Percentiles rank a stretch among this genome's conserved stretches.
Evolutionary conservation across 2,888 invertebrate species (phyloP).

Genomic region (Anarsia innoxiella): DNA sequence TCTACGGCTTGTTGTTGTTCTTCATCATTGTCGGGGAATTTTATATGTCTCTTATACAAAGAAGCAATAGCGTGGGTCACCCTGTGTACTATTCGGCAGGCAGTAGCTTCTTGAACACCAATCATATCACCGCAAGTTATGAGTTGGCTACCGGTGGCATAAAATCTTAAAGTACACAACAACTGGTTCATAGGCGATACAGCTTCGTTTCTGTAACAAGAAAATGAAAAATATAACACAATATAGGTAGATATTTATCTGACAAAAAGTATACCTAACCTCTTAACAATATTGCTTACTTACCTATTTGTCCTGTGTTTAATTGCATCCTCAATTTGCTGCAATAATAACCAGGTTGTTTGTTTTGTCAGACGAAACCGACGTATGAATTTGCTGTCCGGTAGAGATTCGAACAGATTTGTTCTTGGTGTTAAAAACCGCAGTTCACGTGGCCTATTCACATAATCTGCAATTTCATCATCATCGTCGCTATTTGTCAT

Average conservation of each 20-base stretch:
- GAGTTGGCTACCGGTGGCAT: conserved; percentile 10
- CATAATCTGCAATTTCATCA: background rate
- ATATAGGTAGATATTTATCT: background rate
- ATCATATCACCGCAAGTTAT: conserved; percentile 6
- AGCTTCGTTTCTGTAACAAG: background rate
- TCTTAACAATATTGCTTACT: background rate
- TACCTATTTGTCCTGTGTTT: background rate
- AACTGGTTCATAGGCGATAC: conserved; percentile 9
- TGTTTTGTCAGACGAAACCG: background rate
- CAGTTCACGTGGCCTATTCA: background rate
- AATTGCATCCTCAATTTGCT: background rate
- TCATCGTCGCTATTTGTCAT: no score
- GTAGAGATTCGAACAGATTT: background rate
- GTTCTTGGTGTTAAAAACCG: background rate
- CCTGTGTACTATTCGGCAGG: conserved; percentile 8
- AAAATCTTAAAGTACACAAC: conserved; percentile 9
- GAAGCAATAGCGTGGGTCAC: conserved; percentile 8
- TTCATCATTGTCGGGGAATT: background rate
- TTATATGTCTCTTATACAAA: conserved; percentile 1
- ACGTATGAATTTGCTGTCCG: background rate
- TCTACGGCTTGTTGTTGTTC: background rate
- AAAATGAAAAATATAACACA: background rate
- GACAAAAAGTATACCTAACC: background rate
- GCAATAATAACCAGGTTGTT: background rate
- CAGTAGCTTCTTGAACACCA: conserved; percentile 6